These are phyloP conservation scores for Agrilus planipennis DNA, from an alignment of 1,140 invertebrate species.

Conservation along the genomic window DNA sequence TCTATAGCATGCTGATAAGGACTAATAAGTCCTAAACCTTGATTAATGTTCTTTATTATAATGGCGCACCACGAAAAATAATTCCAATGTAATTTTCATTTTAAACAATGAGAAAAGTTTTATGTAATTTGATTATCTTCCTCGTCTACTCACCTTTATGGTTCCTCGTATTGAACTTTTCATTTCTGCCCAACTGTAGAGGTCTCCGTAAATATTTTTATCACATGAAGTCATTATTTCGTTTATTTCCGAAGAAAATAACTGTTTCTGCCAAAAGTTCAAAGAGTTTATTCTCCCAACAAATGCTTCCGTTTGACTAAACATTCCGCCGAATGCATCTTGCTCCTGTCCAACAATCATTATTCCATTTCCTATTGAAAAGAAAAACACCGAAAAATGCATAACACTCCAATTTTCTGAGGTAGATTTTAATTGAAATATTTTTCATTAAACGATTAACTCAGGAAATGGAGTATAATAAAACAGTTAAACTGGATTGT, in stretches of 20 bases:
- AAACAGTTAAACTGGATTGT: too few species aligned
- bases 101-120: conserved; percentile 7
- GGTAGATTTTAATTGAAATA: too few species aligned
- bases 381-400: background rate
- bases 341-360: conserved; percentile 62
- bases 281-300: conserved; percentile 46
- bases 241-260: conserved; percentile 36
- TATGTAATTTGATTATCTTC: conserved; percentile 8
- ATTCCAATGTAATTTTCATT: too few species aligned
- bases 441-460: too few species aligned
- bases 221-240: conserved; percentile 40
- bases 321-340: conserved; percentile 47
- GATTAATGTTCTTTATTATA: too few species aligned
- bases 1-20: too few species aligned
- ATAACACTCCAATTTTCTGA: too few species aligned
- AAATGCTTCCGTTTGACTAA: conserved; percentile 54
- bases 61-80: too few species aligned
- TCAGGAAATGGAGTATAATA: too few species aligned
- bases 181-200: conserved; percentile 51
- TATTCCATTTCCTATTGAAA: conserved; percentile 40
- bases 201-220: conserved; percentile 38
- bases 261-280: conserved; percentile 47
- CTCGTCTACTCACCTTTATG: conserved; percentile 36
- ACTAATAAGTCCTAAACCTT: too few species aligned
- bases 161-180: conserved; percentile 41